A percentile compares a stretch with the other conserved stretches of the same genome.
These are phyloP conservation scores for Drosophila melanocephala DNA, from an alignment of 2,888 invertebrate genomes.

Conservation along the genomic window DNA sequence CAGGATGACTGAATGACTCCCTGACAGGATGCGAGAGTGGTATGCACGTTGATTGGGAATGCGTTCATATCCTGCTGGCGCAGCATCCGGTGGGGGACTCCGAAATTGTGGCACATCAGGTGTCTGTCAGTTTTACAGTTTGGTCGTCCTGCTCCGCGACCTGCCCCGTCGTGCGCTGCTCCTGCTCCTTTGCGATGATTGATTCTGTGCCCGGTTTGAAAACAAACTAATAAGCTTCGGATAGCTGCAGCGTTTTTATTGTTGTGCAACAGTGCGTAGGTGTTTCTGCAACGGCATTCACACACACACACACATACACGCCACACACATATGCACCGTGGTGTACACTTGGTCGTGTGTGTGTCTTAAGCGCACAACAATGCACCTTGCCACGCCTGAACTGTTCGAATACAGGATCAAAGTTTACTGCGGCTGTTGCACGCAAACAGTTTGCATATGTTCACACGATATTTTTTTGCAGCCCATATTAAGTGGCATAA, in stretches of 20 bases:
- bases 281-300: slow-evolving; percentile 52
- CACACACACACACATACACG: slow-evolving; percentile 9
- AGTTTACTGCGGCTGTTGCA: slow-evolving; percentile 26
- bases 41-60: slow-evolving; percentile 32
- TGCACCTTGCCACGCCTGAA: slow-evolving; percentile 66
- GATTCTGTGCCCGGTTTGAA: slow-evolving; percentile 66
- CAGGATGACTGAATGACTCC: background rate
- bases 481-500: background rate
- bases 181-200: slow-evolving; percentile 52
- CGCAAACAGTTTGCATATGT: slow-evolving; percentile 46
- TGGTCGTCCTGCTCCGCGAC: background rate
- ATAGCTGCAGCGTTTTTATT: slow-evolving; percentile 52
- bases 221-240: slow-evolving; percentile 73
- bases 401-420: slow-evolving; percentile 64
- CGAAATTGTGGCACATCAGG: slow-evolving; percentile 48
- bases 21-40: slow-evolving; percentile 9
- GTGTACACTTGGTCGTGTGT: slow-evolving; percentile 1
- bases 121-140: slow-evolving; percentile 40
- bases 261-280: slow-evolving; percentile 73
- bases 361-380: slow-evolving; percentile 69
- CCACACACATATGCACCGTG: background rate
- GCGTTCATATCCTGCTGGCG: slow-evolving; percentile 71
- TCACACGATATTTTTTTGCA: slow-evolving; percentile 49
- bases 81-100: slow-evolving; percentile 55
- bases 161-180: background rate